Evolutionary conservation across 1,140 invertebrate genomes (phyloP), one percentile per base, ranked within the genome.

Genomic region (Apis laboriosa): DNA sequence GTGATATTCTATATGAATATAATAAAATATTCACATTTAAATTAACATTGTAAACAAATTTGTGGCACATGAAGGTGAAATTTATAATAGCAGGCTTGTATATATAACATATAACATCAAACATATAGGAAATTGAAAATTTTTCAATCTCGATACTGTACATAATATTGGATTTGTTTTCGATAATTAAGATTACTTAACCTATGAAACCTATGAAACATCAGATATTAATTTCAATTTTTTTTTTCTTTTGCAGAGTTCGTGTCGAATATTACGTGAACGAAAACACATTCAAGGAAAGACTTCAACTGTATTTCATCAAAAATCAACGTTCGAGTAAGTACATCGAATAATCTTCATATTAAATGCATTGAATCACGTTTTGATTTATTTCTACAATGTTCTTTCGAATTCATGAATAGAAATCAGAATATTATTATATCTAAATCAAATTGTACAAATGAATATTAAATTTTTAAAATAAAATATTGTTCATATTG

Each of bases 311-410:
- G 83, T 99, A 99, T 95, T 99, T 99, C 95, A 98, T 99, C 94
- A 99, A 99, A 95, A 99, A 99, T 95, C 98, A 99, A 95, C 96
- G 98, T 95, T 99, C 98, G 94, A 99, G 99, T 99, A 95, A 98
- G 98, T 98, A 72, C 43, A 73, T 12, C 13, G 9, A 34, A 71
- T 55, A 28, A 19, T 55, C 17, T 8, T n/a, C 9, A n/a, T 70
- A 24, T 70, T 34, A 1, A 66, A 43, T 19, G 2, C 34, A 72
- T 9, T 12, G 9, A 17, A 56, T 7, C 17, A 19, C 4, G 1
- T 43, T 43, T 43, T 43, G 34, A 43, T 43, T 43, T 43, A 43
- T 43, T 43, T 43, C 34, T 43, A 43, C 34, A 43, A 43, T 43
- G 34, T 43, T 43, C 34, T 34, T 67, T 4, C 4, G 34, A 67